Evolutionary conservation across 2,888 invertebrate genomes (phyloP), one percentile per base, ranked within the genome.

Genomic region (Eremobia ochroleuca): DNA sequence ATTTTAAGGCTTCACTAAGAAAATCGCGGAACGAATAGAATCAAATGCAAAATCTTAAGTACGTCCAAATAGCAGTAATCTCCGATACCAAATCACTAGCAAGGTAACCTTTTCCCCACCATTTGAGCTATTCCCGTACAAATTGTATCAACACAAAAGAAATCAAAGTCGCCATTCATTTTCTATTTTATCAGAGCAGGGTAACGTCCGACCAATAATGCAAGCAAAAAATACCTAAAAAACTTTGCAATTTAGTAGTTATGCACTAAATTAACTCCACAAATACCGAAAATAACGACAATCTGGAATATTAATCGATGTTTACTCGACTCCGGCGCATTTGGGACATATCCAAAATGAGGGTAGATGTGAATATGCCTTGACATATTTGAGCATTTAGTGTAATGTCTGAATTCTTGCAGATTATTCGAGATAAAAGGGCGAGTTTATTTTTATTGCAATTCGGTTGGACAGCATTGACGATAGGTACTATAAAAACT

Each of bases 301-400:
- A 85, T 84, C 81, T 82, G 73, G 76, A 81, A 84, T 90, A 90
- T 90, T 90, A 90, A 91, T 90, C 68, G 88, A 77, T 90, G 90
- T 90, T 90, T 90, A 88, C 90, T 73, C 75, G 70, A 67, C 79
- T 77, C 77, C 58, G 70, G 79, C 76, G 78, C 61, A 80, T 77
- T 88, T 88, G 89, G 88, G 77, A 80, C 69, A 77, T 66, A 40
- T 88, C 89, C 88, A 89, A 82, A 88, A 79, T 28, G 69, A 81
- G 76, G 72, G 77, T 85, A 67, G 67, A 76, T 69, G 64, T 55
- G 73, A 65, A 70, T 69, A 78, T 46, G 70, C 87, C 87, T 87
- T 87, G 87, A 79, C 80, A 89, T 79, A 79, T 87, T 81, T 80
- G 71, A 85, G 59, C 65, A 59, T 65, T 34, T 46, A 67, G 31